phyloP scores from a whole-genome alignment of 2,113 vertebrate genomes.

The Neogobius melanostomus region DNA sequence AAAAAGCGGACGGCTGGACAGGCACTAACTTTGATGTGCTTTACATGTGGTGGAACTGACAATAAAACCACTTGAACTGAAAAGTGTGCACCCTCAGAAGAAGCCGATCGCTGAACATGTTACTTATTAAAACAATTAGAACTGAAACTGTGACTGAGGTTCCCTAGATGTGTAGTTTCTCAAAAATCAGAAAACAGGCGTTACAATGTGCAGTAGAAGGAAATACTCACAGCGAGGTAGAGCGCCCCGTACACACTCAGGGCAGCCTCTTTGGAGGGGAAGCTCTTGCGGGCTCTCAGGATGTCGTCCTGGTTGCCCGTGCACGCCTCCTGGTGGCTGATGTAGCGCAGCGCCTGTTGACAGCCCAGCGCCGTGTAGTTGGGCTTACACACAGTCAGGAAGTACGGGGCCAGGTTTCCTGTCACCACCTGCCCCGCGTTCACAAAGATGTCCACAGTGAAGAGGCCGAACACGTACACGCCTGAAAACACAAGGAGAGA shows the following conservation, averaged over 20 bases:
- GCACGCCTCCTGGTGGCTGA: slow-evolving; percentile 92
- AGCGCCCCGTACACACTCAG: slow-evolving; percentile 93
- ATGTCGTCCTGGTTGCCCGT: slow-evolving; percentile 94
- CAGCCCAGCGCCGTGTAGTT: slow-evolving; percentile 97
- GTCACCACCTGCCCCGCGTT: slow-evolving; percentile 98
- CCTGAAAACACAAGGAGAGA: slow-evolving; percentile 72
- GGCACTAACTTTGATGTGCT: no score
- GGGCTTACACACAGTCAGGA: slow-evolving; percentile 95
- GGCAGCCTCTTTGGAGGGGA: slow-evolving; percentile 98
- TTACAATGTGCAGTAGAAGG: no score
- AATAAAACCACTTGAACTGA: no score
- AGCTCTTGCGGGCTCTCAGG: slow-evolving; percentile 90
- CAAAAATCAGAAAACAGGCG: neutral
- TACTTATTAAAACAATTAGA: no score
- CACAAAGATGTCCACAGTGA: slow-evolving; percentile 98
- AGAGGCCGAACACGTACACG: slow-evolving; percentile 95
- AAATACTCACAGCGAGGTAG: slow-evolving; percentile 91
- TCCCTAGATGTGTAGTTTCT: no score
- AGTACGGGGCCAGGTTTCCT: slow-evolving; percentile 95
- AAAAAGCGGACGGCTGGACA: no score
- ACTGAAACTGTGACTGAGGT: no score
- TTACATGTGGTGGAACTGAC: no score
- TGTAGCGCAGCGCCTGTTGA: slow-evolving; percentile 92
- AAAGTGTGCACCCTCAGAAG: no score
- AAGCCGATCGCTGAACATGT: no score